These are phyloP conservation scores for Metalampra italica DNA, from an alignment of 2,888 invertebrate species.

Conservation along the genomic window DNA sequence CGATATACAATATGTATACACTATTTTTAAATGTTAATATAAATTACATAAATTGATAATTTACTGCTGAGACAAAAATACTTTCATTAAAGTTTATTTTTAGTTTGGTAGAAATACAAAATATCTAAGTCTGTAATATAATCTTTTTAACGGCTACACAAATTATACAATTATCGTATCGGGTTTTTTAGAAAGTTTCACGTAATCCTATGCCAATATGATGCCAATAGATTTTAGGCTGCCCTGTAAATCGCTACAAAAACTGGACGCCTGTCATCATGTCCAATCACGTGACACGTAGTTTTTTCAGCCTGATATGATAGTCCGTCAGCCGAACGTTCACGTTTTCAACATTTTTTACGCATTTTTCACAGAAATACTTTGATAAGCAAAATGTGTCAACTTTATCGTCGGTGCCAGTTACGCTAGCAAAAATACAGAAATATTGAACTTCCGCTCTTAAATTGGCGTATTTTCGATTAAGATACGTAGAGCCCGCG, in stretches of 20 bases:
- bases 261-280: slow-evolving; percentile 1
- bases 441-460: too few relatives aligned
- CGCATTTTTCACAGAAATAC: not conserved
- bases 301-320: not conserved
- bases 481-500: too few relatives aligned
- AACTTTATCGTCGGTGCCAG: not conserved
- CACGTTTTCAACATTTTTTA: not conserved
- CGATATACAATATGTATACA: not conserved
- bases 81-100: too few relatives aligned
- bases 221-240: not conserved
- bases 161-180: not conserved
- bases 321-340: not conserved
- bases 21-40: not conserved
- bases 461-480: too few relatives aligned
- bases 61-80: too few relatives aligned
- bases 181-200: too few relatives aligned
- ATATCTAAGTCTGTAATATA: not conserved
- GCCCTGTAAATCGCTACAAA: not conserved
- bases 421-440: too few relatives aligned
- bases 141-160: not conserved
- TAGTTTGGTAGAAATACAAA: not conserved
- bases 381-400: not conserved
- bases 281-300: not conserved
- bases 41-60: not conserved
- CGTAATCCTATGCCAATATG: not conserved